Conservation (phyloP, 1,140 invertebrate genomes). For the Caenorhabditis elegans region DNA sequence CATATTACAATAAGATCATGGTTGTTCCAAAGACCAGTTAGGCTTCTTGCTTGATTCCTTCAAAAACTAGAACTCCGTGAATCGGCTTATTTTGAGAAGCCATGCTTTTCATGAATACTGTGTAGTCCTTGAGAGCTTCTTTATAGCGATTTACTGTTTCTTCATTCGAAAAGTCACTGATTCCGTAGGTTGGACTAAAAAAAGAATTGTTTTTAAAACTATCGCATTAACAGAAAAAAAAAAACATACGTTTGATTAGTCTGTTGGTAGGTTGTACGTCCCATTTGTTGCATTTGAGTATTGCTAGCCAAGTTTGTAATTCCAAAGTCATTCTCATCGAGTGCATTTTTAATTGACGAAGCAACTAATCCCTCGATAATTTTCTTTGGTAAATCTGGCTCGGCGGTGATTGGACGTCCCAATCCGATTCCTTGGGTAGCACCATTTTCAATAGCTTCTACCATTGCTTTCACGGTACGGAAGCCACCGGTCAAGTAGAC, state of each 20-base stretch:
- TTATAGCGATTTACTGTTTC: neutral
- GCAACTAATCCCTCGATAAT: conserved; percentile 2
- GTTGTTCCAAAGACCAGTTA: neutral
- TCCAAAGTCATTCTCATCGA: conserved; percentile 7
- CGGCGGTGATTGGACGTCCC: conserved; percentile 51
- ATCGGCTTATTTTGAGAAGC: conserved; percentile 1
- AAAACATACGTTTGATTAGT: neutral
- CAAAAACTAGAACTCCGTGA: conserved; percentile 1
- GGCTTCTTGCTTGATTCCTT: conserved; percentile 1
- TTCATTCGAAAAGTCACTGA: conserved; percentile 12
- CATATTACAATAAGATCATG: too few species aligned
- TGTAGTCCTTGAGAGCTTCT: neutral
- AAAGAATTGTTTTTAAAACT: neutral
- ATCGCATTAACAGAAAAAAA: neutral
- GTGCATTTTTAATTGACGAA: neutral
- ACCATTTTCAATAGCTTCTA: conserved; percentile 45
- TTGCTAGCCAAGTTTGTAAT: neutral
- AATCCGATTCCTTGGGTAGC: conserved; percentile 53
- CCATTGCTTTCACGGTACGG: conserved; percentile 51
- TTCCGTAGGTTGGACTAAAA: neutral
- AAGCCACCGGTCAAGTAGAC: conserved; percentile 55
- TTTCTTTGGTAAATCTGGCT: conserved; percentile 41
- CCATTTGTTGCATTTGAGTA: conserved; percentile 21
- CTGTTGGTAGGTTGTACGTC: neutral
- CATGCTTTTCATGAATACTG: neutral